A percentile compares a stretch with the other conserved stretches of the same genome.
Conservation (phyloP, 2,797 vertebrate species). For the Sebastes dallii region DNA sequence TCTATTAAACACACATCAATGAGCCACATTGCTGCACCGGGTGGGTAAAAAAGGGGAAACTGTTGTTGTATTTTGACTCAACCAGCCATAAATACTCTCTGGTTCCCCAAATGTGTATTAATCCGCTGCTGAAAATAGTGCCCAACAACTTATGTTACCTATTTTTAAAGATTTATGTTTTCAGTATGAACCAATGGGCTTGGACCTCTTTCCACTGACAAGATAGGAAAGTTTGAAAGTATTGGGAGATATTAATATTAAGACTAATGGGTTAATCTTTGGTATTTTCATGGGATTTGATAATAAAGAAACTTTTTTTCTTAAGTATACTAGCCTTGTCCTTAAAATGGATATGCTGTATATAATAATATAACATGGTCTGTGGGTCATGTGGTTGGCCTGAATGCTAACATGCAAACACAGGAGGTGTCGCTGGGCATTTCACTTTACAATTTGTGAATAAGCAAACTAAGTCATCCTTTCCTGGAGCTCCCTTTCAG, state of each 20-base stretch:
- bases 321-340: background rate
- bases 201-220: background rate
- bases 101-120: background rate
- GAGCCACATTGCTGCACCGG: background rate
- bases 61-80: background rate
- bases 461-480: background rate
- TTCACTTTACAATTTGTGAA: constrained; percentile 24
- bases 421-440: background rate
- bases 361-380: background rate
- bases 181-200: background rate
- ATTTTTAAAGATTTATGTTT: background rate
- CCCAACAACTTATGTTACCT: background rate
- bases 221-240: background rate
- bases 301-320: background rate
- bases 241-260: background rate
- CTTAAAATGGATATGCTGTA: background rate
- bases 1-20: background rate
- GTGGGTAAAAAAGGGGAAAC: background rate
- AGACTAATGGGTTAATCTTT: background rate
- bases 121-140: background rate
- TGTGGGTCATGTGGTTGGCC: background rate
- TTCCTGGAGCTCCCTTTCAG: background rate
- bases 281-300: background rate
- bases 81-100: background rate
- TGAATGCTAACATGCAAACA: background rate